phyloP scores from a whole-genome alignment of 2,797 vertebrate species.

The Melanotaenia parkinsoni region DNA sequence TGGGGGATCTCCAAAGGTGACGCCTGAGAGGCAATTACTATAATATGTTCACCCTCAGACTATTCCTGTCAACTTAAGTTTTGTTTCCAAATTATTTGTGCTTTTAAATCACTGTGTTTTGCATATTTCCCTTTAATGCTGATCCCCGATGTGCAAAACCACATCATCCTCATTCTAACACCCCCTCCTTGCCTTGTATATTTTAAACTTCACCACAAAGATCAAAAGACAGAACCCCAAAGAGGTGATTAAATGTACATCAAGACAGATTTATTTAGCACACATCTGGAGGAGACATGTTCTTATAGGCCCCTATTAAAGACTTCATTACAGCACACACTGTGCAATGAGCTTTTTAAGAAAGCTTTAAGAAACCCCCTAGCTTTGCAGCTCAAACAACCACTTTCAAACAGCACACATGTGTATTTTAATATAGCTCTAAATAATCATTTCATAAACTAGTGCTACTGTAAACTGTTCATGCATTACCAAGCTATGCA shows the following conservation, averaged over 20 bases:
- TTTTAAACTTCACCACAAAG: constrained; percentile 70
- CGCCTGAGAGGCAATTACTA: constrained; percentile 70
- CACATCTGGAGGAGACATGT: constrained; percentile 60
- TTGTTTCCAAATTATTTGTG: constrained; percentile 57
- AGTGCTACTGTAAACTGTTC: not conserved
- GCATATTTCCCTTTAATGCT: constrained; percentile 58
- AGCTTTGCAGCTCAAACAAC: not conserved
- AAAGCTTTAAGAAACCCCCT: constrained; percentile 16
- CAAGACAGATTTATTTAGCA: constrained; percentile 70
- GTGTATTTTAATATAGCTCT: not conserved
- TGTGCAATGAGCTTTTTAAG: constrained; percentile 31
- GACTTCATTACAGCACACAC: constrained; percentile 59
- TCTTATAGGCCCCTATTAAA: constrained; percentile 62
- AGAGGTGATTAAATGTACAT: constrained; percentile 79
- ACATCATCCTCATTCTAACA: constrained; percentile 13
- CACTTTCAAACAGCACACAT: not conserved
- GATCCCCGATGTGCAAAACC: constrained; percentile 30
- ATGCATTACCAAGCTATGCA: not conserved
- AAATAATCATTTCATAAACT: not conserved
- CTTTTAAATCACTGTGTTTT: constrained; percentile 48
- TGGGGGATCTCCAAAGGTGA: constrained; percentile 42
- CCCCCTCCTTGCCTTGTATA: constrained; percentile 34
- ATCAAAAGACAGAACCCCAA: constrained; percentile 76
- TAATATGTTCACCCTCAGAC: constrained; percentile 67
- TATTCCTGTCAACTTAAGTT: constrained; percentile 66